Evolutionary conservation across 2,113 vertebrate genomes (phyloP).

Genomic region (Anser cygnoides): DNA sequence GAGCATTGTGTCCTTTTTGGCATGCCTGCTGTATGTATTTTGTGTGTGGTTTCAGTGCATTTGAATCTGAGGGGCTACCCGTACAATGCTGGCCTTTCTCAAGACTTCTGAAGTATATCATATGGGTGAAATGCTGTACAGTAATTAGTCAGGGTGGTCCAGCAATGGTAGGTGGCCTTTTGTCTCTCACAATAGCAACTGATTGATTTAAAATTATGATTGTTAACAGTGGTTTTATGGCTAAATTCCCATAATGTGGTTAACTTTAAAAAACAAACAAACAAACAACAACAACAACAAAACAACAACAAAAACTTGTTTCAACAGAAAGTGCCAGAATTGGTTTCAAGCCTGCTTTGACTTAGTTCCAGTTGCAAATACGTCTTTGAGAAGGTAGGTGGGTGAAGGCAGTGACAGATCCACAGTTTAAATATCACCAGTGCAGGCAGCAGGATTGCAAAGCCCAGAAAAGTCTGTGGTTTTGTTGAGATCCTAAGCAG

Average conservation of each 20-base stretch:
- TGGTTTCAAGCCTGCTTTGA: slow-evolving; percentile 5
- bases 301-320: not conserved
- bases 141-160: not conserved
- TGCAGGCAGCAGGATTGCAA: not conserved
- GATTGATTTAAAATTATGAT: slow-evolving; percentile 23
- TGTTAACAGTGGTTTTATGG: slow-evolving; percentile 32
- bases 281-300: not conserved
- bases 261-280: not conserved
- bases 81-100: not conserved
- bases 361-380: not conserved
- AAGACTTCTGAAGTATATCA: not conserved
- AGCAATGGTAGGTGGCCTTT: not conserved
- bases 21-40: not conserved
- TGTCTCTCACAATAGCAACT: not conserved
- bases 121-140: not conserved
- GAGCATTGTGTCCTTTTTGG: not conserved
- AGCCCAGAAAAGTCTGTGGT: not conserved
- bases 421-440: not conserved
- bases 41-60: not conserved
- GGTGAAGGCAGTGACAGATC: not conserved
- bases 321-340: slow-evolving; percentile 28
- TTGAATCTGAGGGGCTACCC: not conserved
- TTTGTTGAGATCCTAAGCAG: not conserved
- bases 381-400: not conserved
- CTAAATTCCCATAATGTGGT: not conserved